Evolutionary conservation across 2,888 invertebrate genomes (phyloP).

Genomic region (Acleris cristana): DNA sequence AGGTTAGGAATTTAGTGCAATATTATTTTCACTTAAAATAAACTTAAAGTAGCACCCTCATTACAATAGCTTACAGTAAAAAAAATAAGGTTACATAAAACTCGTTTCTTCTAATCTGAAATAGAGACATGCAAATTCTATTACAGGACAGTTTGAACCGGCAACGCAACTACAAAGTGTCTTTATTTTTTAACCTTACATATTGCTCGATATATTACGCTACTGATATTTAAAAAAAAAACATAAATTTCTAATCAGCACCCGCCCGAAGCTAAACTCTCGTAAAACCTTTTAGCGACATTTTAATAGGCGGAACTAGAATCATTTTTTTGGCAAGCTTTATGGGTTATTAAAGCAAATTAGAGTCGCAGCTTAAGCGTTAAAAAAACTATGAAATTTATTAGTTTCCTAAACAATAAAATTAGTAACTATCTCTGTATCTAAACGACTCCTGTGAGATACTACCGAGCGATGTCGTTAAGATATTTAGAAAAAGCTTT

Average conservation of each 20-base stretch:
- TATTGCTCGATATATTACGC: too few species aligned
- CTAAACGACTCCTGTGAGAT: constrained; percentile 67
- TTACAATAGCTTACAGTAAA: too few species aligned
- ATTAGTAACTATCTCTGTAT: constrained; percentile 68
- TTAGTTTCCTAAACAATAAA: constrained; percentile 78
- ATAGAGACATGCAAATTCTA: too few species aligned
- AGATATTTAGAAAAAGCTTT: constrained; percentile 50
- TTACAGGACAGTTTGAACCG: too few species aligned
- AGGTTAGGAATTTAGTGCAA: too few species aligned
- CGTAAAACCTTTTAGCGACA: constrained; percentile 64
- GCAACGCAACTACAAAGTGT: too few species aligned
- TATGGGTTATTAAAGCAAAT: constrained; percentile 80
- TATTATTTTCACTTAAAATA: too few species aligned
- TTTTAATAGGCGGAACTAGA: constrained; percentile 66
- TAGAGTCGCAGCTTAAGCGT: constrained; percentile 49
- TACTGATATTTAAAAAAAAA: not conserved
- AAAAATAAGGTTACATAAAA: too few species aligned
- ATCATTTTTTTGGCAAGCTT: constrained; percentile 66
- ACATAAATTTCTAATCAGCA: not conserved
- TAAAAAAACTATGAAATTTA: constrained; percentile 69
- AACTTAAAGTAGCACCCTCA: too few species aligned
- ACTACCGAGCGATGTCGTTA: constrained; percentile 59
- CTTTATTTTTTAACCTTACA: not conserved
- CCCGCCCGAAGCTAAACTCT: constrained; percentile 33
- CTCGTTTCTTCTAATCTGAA: too few species aligned